Percentiles rank a stretch among this genome's conserved stretches.
Conservation (phyloP, 2,797 vertebrate species). For the Fundulus diaphanus region DNA sequence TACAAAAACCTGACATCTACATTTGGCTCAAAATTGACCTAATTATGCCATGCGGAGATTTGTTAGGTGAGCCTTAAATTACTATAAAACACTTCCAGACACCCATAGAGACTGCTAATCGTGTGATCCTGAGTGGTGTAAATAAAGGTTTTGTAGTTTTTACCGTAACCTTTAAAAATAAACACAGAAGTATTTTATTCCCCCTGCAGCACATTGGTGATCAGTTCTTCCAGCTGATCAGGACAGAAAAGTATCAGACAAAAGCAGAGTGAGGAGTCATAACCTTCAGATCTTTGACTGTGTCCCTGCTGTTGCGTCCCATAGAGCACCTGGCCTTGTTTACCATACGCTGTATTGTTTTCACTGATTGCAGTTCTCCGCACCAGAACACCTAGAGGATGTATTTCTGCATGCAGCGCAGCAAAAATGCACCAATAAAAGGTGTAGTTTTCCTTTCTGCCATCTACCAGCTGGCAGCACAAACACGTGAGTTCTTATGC, state of each 20-base stretch:
- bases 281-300: conserved; percentile 16
- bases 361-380: conserved; percentile 72
- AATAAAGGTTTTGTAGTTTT: not conserved
- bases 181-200: not conserved
- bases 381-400: conserved; percentile 56
- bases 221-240: too few species aligned
- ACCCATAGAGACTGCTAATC: not conserved
- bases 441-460: conserved; percentile 32
- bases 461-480: conserved; percentile 22
- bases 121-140: not conserved
- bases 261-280: not conserved
- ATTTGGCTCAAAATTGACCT: not conserved
- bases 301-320: conserved; percentile 31
- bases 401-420: conserved; percentile 49
- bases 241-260: not conserved
- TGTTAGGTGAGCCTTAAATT: not conserved
- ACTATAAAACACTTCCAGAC: not conserved
- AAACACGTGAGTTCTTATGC: conserved; percentile 15
- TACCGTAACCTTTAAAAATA: not conserved
- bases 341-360: conserved; percentile 74
- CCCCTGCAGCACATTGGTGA: too few species aligned
- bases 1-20: not conserved
- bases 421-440: conserved; percentile 34
- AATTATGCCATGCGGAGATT: not conserved
- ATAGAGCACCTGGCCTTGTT: conserved; percentile 59